These are phyloP conservation scores for Lypha dubia DNA, from an alignment of 2,888 invertebrate genomes.

Conservation along the genomic window DNA sequence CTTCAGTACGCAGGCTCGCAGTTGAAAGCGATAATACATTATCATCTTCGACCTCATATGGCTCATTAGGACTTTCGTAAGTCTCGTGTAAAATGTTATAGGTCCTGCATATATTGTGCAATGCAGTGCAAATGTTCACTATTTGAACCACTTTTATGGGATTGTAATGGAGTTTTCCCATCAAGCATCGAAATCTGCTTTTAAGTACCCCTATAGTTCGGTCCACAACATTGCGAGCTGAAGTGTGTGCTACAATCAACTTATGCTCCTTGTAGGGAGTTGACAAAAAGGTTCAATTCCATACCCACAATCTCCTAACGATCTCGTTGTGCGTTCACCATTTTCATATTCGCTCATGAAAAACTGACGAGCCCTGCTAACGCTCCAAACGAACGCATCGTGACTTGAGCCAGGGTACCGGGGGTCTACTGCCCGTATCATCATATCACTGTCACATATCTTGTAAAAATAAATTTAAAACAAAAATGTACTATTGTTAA, in stretches of 20 bases:
- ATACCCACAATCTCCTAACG: constrained; percentile 60
- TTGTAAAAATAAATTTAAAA: not conserved
- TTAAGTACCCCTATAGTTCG: constrained; percentile 52
- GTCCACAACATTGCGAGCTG: constrained; percentile 57
- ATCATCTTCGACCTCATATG: not conserved
- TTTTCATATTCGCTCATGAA: constrained; percentile 10
- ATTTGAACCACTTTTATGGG: constrained; percentile 37
- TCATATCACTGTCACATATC: constrained; percentile 45
- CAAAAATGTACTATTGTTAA: no score
- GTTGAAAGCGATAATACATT: not conserved
- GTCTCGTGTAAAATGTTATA: constrained; percentile 3
- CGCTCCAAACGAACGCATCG: constrained; percentile 47
- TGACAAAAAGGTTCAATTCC: constrained; percentile 48
- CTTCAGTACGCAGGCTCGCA: constrained; percentile 13
- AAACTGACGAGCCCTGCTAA: constrained; percentile 44
- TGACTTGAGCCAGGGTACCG: constrained; percentile 31
- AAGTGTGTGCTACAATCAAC: constrained; percentile 47
- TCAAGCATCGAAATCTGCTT: constrained; percentile 51
- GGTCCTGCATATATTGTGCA: constrained; percentile 48
- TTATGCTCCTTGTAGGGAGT: constrained; percentile 44
- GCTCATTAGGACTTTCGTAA: not conserved
- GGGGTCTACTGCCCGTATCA: constrained; percentile 20
- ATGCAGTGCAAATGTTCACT: constrained; percentile 30
- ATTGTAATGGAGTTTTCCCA: constrained; percentile 24
- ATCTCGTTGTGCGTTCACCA: constrained; percentile 30